Evolutionary conservation across 2,888 invertebrate species (phyloP).

Genomic region (Griposia aprilina): DNA sequence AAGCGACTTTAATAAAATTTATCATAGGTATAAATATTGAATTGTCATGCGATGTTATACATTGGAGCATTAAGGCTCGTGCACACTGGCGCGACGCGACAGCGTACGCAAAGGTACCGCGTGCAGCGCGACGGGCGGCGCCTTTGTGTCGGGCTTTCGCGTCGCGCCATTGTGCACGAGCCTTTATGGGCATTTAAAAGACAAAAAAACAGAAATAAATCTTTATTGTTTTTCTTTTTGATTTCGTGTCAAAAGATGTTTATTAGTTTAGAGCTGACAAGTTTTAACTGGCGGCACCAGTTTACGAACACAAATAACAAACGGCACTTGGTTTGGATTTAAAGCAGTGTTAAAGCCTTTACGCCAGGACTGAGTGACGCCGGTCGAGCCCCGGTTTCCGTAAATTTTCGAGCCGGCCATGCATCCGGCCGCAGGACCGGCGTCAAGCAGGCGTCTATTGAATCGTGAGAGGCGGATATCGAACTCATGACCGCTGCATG

Average conservation of each 20-base stretch:
- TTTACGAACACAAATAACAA: slow-evolving; percentile 28
- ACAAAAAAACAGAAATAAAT: not conserved
- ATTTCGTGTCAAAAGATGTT: not conserved
- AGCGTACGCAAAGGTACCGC: no score
- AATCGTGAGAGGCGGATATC: slow-evolving; percentile 21
- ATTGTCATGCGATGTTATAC: not conserved
- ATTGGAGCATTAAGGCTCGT: not conserved
- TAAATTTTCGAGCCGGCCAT: slow-evolving; percentile 12
- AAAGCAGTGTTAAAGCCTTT: slow-evolving; percentile 14
- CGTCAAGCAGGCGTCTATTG: not conserved
- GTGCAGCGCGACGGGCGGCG: no score
- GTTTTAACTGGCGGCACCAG: not conserved
- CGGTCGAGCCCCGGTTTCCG: slow-evolving; percentile 13
- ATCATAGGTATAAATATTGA: not conserved
- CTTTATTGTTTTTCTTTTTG: no score
- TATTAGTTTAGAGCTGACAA: not conserved
- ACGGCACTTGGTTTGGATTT: not conserved
- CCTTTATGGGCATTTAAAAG: not conserved
- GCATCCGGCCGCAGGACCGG: slow-evolving; percentile 23
- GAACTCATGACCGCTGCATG: not conserved
- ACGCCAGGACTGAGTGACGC: slow-evolving; percentile 24
- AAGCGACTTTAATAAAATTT: no score
- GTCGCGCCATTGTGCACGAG: no score
- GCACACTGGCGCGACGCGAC: no score
- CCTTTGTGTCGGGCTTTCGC: no score